Evolutionary conservation across 2,888 invertebrate genomes (phyloP), one percentile per base, ranked within the genome.

Genomic region (Gortyna flavago): DNA sequence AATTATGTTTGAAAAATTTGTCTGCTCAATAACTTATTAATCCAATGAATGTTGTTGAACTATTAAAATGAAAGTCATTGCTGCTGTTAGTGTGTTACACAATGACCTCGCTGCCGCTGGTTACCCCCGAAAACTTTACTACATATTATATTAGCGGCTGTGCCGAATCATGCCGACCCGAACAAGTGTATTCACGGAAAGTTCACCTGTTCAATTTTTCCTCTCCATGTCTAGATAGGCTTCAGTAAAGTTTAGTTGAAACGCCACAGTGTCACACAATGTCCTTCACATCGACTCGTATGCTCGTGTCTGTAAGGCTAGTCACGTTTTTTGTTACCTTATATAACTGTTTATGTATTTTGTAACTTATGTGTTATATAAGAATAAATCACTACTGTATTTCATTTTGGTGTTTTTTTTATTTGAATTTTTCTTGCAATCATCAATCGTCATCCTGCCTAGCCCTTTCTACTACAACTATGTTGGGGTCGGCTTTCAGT

Each of bases 271-370:
- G 71, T 73, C 75, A 65, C 80, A 69, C 35, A 62, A 72, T 78
- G 79, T 82, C 77, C 72, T 79, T 57, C 81, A 75, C 76, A 89
- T 81, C 84, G 83, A 89, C 88, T 90, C 91, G 89, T 92, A 90
- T 89, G 88, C 85, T 90, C 81, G 80, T 93, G 89, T 93, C 90
- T 93, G 91, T 92, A 94, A 94, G 95, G 95, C 97, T 97, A 97
- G 97, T 97, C 97, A 97, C 94, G 94, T 93, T 93, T 95, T 96
- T 96, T 94, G 96, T 97, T 97, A 96, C 96, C 96, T 96, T 79
- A 94, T 94, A 94, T 94, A 93, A 82, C 87, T 95, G 93, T 95
- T 95, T 96, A 95, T 96, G 95, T 96, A 96, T 96, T 95, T 94
- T 95, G 93, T 95, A 96, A 95, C 95, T 95, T 96, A 95, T 95